A percentile compares a stretch with the other conserved stretches of the same genome.
These are phyloP conservation scores for Sterna hirundo DNA, from an alignment of 2,113 vertebrate genomes.

Conservation along the genomic window DNA sequence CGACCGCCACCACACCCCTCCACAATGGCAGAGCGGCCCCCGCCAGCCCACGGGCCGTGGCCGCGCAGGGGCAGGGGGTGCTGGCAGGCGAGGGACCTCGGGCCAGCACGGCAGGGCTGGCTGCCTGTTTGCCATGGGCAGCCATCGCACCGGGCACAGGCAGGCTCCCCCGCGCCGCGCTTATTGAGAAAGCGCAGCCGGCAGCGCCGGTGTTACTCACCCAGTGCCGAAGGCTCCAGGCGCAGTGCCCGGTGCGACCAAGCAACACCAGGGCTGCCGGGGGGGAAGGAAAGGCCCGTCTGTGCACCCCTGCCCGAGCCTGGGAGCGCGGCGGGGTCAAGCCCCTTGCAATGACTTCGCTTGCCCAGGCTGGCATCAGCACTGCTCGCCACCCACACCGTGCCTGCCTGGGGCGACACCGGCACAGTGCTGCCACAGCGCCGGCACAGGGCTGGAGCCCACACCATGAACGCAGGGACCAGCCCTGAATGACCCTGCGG, in stretches of 20 bases:
- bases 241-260: background rate
- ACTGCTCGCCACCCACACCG: accelerated
- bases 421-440: accelerated
- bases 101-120: background rate
- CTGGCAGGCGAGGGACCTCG: accelerated
- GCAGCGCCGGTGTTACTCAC: accelerated
- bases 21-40: accelerated
- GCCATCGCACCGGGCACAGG: background rate
- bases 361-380: background rate
- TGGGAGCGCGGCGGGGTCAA: accelerated
- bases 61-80: no score
- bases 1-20: accelerated
- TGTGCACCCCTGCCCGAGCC: accelerated
- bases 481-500: accelerated
- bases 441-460: accelerated
- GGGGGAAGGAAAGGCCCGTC: background rate
- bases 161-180: accelerated
- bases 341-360: accelerated
- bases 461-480: background rate
- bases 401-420: accelerated
- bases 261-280: background rate
- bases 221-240: accelerated
- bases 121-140: accelerated
- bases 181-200: background rate
- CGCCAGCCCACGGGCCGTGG: accelerated